These are phyloP conservation scores for Diarsia mendica DNA, from an alignment of 2,888 invertebrate genomes.

Conservation along the genomic window DNA sequence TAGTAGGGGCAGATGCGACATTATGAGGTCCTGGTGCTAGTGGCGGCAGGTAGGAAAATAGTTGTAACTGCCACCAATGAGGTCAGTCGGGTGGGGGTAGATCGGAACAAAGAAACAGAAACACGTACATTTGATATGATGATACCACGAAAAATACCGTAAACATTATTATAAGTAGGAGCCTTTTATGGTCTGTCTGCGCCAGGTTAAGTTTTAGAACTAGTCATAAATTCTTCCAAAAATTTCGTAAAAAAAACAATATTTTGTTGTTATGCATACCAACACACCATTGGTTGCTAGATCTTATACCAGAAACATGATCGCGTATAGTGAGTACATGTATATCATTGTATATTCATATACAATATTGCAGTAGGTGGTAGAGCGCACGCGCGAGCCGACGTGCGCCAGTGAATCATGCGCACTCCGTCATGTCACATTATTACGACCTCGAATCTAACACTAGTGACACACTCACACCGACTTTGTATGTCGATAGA, in stretches of 20 bases:
- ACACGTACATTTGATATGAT: not conserved
- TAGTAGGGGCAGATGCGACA: not conserved
- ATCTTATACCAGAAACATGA: constrained; percentile 60
- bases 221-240: not conserved
- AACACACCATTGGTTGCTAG: constrained; percentile 41
- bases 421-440: constrained; percentile 83
- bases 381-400: constrained; percentile 74
- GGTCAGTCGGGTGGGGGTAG: not conserved
- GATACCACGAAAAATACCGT: not conserved
- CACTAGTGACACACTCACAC: constrained; percentile 70
- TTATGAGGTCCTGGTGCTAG: not conserved
- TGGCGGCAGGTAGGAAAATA: not conserved
- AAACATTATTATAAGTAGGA: not conserved
- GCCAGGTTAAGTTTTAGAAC: not conserved
- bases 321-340: constrained; percentile 55
- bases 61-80: not conserved
- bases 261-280: constrained; percentile 25
- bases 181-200: not conserved
- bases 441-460: constrained; percentile 84
- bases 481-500: constrained; percentile 70
- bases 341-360: not conserved
- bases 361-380: constrained; percentile 43
- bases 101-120: not conserved
- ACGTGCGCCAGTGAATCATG: constrained; percentile 82
- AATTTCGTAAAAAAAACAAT: constrained; percentile 5